Evolutionary conservation across 2,888 invertebrate species (phyloP).

Genomic region (Xylota sylvarum): DNA sequence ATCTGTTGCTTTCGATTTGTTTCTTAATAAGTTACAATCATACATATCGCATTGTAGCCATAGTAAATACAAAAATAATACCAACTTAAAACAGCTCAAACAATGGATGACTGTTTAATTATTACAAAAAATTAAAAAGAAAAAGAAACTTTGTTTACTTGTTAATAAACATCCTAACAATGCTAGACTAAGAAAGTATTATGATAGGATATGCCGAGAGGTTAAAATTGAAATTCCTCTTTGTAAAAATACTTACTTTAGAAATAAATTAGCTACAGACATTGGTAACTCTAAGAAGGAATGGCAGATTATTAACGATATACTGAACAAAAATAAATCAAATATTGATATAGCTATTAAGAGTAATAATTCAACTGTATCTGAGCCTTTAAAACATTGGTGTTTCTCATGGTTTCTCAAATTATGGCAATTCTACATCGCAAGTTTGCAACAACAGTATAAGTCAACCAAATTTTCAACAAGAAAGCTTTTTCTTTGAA

Average conservation of each 20-base stretch:
- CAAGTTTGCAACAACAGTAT: neutral
- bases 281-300: neutral
- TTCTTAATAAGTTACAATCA: slow-evolving; percentile 24
- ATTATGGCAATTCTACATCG: neutral
- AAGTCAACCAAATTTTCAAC: neutral
- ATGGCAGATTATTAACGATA: slow-evolving; percentile 1
- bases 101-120: neutral
- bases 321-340: neutral
- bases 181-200: neutral
- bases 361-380: neutral
- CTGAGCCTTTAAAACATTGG: neutral
- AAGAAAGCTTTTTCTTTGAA: slow-evolving; percentile 24
- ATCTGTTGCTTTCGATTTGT: slow-evolving; percentile 15
- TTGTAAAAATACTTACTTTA: neutral
- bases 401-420: neutral
- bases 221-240: neutral
- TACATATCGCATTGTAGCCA: slow-evolving; percentile 8
- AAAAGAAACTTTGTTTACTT: neutral
- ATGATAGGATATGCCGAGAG: neutral
- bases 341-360: neutral
- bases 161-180: neutral
- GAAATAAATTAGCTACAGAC: neutral
- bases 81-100: slow-evolving; percentile 20
- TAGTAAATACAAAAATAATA: neutral
- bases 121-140: neutral